Evolutionary conservation across 2,888 invertebrate species (phyloP), one percentile per base, ranked within the genome.

Genomic region (Leptothorax acervorum): DNA sequence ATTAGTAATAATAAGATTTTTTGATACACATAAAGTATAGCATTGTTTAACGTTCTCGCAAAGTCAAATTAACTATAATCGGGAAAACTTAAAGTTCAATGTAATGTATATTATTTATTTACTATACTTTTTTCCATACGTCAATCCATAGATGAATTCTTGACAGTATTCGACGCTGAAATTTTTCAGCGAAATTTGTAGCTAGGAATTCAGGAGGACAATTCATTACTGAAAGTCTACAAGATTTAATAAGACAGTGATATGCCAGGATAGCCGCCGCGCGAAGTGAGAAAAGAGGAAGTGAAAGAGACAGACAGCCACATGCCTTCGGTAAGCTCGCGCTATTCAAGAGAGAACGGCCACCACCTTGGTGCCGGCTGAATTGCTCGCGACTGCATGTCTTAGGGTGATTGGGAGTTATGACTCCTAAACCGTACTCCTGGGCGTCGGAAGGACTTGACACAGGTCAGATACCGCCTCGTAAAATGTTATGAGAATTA

Each of bases 401-500:
- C 94, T 94, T 92, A 92, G 92, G 93, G 94, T 94, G 94, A 94
- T 94, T 94, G 94, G 94, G 92, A 94, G 94, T 94, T 94, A 94
- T 93, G 94, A 94, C 91, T 94, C 94, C 94, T 94, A 94, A 94
- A 94, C 92, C 92, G 93, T 92, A 93, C 92, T 93, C 89, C 92
- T 90, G 91, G 91, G 90, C 92, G 92, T 92, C 91, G 93, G 90
- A 91, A 92, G 92, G 92, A 94, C 93, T 94, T 94, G 94, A 94
- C 94, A 93, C 94, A 93, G 94, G 94, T 94, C 94, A 93, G 94
- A 94, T 94, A 94, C 93, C 94, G 93, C 92, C 92, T 94, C 94
- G 93, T 94, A 94, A 94, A 94, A 94, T 94, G 94, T 94, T 94
- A 94, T 94, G 94, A 94, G 94, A 94, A 94, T 94, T 94, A 94